A percentile compares a stretch with the other conserved stretches of the same genome.
These are phyloP conservation scores for Clanis bilineata DNA, from an alignment of 2,888 invertebrate genomes.

Conservation along the genomic window DNA sequence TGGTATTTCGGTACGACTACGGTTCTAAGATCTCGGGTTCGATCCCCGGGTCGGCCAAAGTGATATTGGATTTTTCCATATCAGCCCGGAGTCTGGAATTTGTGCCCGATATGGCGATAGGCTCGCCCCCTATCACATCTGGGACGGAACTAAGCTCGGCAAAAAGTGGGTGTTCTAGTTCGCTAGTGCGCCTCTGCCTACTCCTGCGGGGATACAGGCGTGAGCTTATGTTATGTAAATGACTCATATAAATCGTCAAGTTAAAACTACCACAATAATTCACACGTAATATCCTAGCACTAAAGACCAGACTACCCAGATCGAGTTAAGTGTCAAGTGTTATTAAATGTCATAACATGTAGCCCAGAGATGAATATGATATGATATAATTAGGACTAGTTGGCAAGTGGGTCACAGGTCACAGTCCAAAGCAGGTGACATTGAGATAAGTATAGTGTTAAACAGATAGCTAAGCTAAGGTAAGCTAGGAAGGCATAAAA, in stretches of 20 bases:
- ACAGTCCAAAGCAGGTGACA: neutral
- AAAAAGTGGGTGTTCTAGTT: too few relatives aligned
- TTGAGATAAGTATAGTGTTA: neutral
- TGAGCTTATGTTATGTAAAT: neutral
- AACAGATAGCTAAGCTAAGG: neutral
- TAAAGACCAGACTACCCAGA: neutral
- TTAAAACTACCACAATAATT: neutral
- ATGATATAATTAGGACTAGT: constrained; percentile 4
- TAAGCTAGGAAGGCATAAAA: too few relatives aligned
- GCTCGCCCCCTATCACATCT: too few relatives aligned
- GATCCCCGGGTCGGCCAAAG: too few relatives aligned
- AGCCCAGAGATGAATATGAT: constrained; percentile 2
- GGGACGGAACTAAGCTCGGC: too few relatives aligned
- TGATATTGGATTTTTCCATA: too few relatives aligned
- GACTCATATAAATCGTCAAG: neutral
- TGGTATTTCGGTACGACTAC: too few relatives aligned
- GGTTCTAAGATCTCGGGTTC: too few relatives aligned
- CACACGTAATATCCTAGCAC: neutral
- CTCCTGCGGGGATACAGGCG: too few relatives aligned
- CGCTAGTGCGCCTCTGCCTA: too few relatives aligned
- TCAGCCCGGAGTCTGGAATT: too few relatives aligned
- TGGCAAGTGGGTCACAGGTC: neutral
- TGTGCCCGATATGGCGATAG: too few relatives aligned
- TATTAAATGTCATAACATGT: neutral
- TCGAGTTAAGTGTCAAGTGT: neutral